These are phyloP conservation scores for Sphaeramia orbicularis DNA, from an alignment of 2,797 vertebrate genomes.

Conservation along the genomic window DNA sequence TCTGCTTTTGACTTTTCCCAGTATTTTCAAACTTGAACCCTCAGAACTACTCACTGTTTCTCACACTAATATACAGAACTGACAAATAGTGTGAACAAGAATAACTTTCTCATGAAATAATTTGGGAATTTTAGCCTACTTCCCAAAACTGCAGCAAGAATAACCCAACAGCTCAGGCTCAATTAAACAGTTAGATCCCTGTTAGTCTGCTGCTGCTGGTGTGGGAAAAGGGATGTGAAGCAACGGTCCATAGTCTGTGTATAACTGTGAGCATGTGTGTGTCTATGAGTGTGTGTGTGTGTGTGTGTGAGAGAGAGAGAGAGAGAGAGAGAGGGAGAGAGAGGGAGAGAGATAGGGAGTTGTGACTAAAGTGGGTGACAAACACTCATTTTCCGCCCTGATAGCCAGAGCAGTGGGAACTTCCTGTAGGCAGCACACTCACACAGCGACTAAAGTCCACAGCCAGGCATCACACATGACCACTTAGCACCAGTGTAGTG, in stretches of 20 bases:
- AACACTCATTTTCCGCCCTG: conserved; percentile 85
- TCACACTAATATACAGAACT: not conserved
- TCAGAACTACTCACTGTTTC: not conserved
- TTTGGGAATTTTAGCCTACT: conserved; percentile 33
- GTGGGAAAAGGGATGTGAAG: conserved; percentile 69
- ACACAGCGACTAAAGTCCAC: conserved; percentile 61
- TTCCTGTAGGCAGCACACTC: conserved; percentile 79
- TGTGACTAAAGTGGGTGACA: conserved; percentile 77
- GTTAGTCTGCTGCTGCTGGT: conserved; percentile 27
- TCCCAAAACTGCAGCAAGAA: conserved; percentile 42
- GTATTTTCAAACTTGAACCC: conserved; percentile 20
- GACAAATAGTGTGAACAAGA: conserved; percentile 18
- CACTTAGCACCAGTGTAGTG: conserved; percentile 22
- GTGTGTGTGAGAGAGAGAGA: conserved; percentile 22
- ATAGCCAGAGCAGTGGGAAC: conserved; percentile 86
- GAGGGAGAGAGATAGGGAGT: conserved; percentile 30
- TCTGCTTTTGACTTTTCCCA: not conserved
- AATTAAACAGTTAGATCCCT: conserved; percentile 64
- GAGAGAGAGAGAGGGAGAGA: conserved; percentile 20
- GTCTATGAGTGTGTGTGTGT: conserved; percentile 14
- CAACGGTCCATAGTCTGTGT: conserved; percentile 50
- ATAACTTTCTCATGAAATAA: conserved; percentile 57
- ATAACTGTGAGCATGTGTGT: conserved; percentile 25
- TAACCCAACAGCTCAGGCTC: conserved; percentile 51
- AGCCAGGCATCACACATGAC: conserved; percentile 11